These are phyloP conservation scores for Lordiphosa fenestrarum DNA, from an alignment of 2,888 invertebrate species.

Conservation along the genomic window DNA sequence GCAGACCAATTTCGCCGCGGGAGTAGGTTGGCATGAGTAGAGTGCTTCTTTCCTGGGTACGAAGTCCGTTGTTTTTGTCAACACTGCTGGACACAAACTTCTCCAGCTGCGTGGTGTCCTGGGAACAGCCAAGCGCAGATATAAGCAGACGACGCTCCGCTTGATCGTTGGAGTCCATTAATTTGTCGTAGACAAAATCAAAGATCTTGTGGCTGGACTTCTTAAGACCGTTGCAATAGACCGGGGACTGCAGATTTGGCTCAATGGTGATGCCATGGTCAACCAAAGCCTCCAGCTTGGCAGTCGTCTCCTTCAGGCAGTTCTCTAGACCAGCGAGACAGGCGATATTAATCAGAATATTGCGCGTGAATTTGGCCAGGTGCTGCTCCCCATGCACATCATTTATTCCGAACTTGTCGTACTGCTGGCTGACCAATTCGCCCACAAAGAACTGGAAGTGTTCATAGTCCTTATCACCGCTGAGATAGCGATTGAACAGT, in stretches of 20 bases:
- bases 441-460: conserved; percentile 61
- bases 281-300: conserved; percentile 59
- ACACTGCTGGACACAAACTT: conserved; percentile 81
- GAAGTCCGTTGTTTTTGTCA: conserved; percentile 47
- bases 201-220: conserved; percentile 82
- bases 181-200: conserved; percentile 83
- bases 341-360: conserved; percentile 73
- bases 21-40: conserved; percentile 70
- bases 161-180: conserved; percentile 82
- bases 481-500: conserved; percentile 65
- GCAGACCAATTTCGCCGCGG: conserved; percentile 79
- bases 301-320: conserved; percentile 72
- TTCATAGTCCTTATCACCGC: conserved; percentile 59
- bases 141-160: conserved; percentile 84
- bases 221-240: conserved; percentile 79
- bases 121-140: conserved; percentile 85
- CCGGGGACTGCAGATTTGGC: conserved; percentile 73
- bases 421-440: conserved; percentile 64
- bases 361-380: conserved; percentile 70
- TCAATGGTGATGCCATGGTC: conserved; percentile 59
- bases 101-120: conserved; percentile 81
- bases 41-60: conserved; percentile 67
- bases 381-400: conserved; percentile 73
- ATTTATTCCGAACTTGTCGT: conserved; percentile 70
- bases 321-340: conserved; percentile 69